These are phyloP conservation scores for Danio rerio DNA, from an alignment of 2,113 vertebrate species.

Conservation along the genomic window DNA sequence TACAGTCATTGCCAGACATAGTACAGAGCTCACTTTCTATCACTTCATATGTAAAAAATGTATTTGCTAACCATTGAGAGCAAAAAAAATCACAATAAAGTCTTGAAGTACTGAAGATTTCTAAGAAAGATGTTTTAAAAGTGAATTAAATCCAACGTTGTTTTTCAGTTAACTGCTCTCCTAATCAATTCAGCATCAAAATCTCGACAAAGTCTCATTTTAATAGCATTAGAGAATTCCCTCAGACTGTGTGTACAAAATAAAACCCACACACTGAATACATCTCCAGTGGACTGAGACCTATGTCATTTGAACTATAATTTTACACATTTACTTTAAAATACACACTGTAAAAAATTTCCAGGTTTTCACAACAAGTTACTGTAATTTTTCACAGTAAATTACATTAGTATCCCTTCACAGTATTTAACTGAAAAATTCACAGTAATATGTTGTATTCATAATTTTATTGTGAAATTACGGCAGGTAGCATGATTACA, in stretches of 20 bases:
- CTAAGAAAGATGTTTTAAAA: neutral
- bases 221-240: neutral
- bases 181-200: neutral
- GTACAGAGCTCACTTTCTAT: neutral
- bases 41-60: neutral
- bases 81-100: neutral
- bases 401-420: no score
- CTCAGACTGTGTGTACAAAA: neutral
- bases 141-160: neutral
- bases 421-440: no score
- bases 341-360: no score
- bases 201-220: neutral
- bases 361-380: no score
- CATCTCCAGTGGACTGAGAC: neutral
- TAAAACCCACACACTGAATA: neutral
- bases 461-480: no score
- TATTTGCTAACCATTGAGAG: neutral
- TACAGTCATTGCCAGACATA: neutral
- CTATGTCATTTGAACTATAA: neutral
- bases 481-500: no score
- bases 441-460: no score
- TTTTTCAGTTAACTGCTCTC: neutral
- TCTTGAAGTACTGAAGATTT: neutral
- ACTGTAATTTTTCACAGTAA: no score
- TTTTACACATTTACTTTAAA: constrained; percentile 4